Evolutionary conservation across 1,140 invertebrate species (phyloP).

Genomic region (Pinna nobilis): DNA sequence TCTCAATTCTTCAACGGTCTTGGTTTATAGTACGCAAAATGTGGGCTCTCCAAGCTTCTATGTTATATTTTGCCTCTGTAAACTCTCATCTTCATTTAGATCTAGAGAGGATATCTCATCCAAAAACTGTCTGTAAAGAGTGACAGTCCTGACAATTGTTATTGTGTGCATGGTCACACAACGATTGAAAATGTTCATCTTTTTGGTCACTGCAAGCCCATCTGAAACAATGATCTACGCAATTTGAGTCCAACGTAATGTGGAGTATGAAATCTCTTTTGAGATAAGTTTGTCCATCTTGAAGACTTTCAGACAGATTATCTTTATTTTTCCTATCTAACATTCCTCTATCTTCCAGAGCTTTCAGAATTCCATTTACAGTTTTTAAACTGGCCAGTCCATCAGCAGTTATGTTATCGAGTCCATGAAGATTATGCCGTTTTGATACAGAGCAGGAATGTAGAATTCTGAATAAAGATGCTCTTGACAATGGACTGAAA

Average conservation of each 20-base stretch:
- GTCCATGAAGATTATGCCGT: conserved; percentile 1
- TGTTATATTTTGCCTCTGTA: neutral
- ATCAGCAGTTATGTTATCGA: conserved; percentile 35
- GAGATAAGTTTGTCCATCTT: too few relatives aligned
- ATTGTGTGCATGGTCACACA: conserved; percentile 15
- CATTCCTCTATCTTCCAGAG: neutral
- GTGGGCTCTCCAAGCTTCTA: neutral
- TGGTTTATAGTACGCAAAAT: conserved; percentile 6
- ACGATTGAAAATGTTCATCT: neutral
- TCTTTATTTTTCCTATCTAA: neutral
- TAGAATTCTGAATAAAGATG: conserved; percentile 23
- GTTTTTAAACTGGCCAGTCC: neutral
- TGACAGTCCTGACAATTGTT: neutral
- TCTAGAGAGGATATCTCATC: too few relatives aligned
- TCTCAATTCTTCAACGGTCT: neutral
- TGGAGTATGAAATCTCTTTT: conserved; percentile 20
- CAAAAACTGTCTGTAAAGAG: too few relatives aligned
- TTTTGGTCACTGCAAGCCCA: conserved; percentile 22
- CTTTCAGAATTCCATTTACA: neutral
- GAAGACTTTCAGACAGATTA: neutral
- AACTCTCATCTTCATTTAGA: conserved; percentile 7
- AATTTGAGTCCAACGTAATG: neutral
- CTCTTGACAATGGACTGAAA: conserved; percentile 2
- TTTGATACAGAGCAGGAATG: conserved; percentile 20
- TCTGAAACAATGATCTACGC: conserved; percentile 16